A percentile compares a stretch with the other conserved stretches of the same genome.
phyloP scores from a whole-genome alignment of 2,888 invertebrate species.

The Lepidochrysops patricia region DNA sequence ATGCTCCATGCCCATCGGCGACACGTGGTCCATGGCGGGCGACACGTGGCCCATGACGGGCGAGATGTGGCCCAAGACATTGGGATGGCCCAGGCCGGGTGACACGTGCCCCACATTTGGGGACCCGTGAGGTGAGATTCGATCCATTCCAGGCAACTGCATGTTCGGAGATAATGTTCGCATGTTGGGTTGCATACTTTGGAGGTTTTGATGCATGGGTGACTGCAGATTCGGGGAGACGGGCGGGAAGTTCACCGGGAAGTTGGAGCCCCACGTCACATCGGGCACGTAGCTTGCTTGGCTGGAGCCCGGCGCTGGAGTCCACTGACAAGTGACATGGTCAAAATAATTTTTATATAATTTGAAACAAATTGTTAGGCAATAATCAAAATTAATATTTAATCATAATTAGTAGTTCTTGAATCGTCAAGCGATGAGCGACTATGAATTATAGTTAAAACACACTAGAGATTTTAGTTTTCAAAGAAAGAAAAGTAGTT shows the following conservation, averaged over 20 bases:
- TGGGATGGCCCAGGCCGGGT: slow-evolving; percentile 18
- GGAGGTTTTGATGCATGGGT: slow-evolving; percentile 21
- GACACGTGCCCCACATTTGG: slow-evolving; percentile 28
- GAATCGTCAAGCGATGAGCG: too few species aligned
- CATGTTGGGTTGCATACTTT: slow-evolving; percentile 26
- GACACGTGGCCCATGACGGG: slow-evolving; percentile 30
- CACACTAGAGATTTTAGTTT: too few species aligned
- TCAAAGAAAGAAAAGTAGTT: background rate
- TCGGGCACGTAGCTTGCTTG: background rate
- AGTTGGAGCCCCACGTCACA: background rate
- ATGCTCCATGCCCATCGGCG: slow-evolving; percentile 18
- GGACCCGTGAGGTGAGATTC: slow-evolving; percentile 20
- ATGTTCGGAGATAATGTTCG: slow-evolving; percentile 23
- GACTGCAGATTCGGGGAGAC: slow-evolving; percentile 24
- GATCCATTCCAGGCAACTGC: slow-evolving; percentile 17
- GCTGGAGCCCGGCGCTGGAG: background rate
- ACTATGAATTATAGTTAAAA: too few species aligned
- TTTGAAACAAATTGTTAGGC: too few species aligned
- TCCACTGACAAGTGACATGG: background rate
- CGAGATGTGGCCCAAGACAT: slow-evolving; percentile 26
- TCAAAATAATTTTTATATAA: background rate
- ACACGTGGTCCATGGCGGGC: slow-evolving; percentile 21
- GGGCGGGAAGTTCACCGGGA: background rate
- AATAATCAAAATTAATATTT: too few species aligned
- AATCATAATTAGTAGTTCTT: too few species aligned